Evolutionary conservation across 2,113 vertebrate genomes (phyloP).

Genomic region (Rutilus rutilus): DNA sequence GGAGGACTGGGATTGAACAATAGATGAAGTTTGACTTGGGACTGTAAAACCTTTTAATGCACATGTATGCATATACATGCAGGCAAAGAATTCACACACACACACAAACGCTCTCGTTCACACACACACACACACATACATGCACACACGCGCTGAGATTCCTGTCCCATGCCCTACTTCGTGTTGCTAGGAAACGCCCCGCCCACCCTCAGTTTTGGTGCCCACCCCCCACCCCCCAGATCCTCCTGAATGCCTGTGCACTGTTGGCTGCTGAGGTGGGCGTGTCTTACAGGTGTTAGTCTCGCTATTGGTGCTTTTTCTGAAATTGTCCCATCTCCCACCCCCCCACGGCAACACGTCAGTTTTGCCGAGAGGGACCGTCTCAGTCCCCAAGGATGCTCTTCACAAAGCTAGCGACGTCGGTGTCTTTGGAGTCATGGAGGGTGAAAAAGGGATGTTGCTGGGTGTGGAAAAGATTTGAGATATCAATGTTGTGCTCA

Average conservation of each 20-base stretch:
- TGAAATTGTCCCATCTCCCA: constrained; percentile 41
- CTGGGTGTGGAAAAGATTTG: constrained; percentile 70
- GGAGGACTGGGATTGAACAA: constrained; percentile 39
- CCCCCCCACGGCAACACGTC: constrained; percentile 29
- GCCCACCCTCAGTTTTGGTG: constrained; percentile 41
- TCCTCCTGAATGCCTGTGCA: constrained; percentile 33
- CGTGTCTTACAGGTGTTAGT: constrained; percentile 59
- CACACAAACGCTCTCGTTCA: neutral
- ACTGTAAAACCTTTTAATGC: constrained; percentile 47
- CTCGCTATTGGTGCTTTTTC: constrained; percentile 54
- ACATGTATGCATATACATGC: constrained; percentile 19
- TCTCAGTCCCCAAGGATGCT: constrained; percentile 90
- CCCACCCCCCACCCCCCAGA: neutral
- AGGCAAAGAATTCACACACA: constrained; percentile 19
- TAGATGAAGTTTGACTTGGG: constrained; percentile 11
- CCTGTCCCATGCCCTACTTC: constrained; percentile 51
- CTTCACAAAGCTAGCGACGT: constrained; percentile 95
- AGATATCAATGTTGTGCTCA: constrained; percentile 24
- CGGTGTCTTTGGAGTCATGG: constrained; percentile 96
- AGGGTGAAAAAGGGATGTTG: constrained; percentile 93
- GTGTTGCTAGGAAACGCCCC: constrained; percentile 40
- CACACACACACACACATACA: neutral
- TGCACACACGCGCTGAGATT: constrained; percentile 70
- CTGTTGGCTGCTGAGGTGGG: constrained; percentile 46
- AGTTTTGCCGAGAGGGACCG: constrained; percentile 52